Base-by-base conservation (phyloP, 2,888 invertebrate species). In the Ennomos erosarius region DNA sequence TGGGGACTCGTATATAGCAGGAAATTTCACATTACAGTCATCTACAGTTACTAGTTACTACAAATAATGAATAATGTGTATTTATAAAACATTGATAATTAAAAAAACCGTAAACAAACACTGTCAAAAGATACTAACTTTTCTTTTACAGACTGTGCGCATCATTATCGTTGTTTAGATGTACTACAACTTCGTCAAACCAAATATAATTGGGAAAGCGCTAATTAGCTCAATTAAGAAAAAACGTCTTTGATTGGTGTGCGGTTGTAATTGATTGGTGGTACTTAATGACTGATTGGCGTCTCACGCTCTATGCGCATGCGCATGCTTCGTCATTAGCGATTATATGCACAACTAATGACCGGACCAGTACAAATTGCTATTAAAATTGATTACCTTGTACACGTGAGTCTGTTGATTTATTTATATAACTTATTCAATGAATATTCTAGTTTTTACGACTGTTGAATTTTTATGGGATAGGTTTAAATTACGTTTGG, bases 161-260 rank as follows among this genome's bases (percentile, higher is more conserved):
- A n/a, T n/a, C n/a, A n/a, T 50, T 54, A 45, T 59, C 54, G 1
- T 34, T 54, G 59, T 54, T 49, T 49, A 49, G 34, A 26, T 59
- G 39, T 10, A 10, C 10, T 49, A 38, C 12, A 49, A 38, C 35
- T 36, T 53, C 36, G 49, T 40, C 10, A 46, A 12, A 54, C 37
- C n/a, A 49, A n/a, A 44, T 59, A 50, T 71, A 71, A 74, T 70
- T 68, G 68, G 65, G 59, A 61, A 64, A 59, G 58, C 61, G 55
- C 64, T 79, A 74, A 76, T 78, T 74, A 72, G 70, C 62, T 64
- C 67, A 74, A 75, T 75, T 75, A 74, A 68, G 60, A 68, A 73
- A 71, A 68, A 47, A 46, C 9, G 37, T 39, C 10, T 16, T 8
- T 50, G 37, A 44, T 44, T 40, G 39, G 40, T 46, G 57, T n/a